Base-by-base conservation (phyloP, 2,113 vertebrate species). In the Chaetodon auriga region DNA sequence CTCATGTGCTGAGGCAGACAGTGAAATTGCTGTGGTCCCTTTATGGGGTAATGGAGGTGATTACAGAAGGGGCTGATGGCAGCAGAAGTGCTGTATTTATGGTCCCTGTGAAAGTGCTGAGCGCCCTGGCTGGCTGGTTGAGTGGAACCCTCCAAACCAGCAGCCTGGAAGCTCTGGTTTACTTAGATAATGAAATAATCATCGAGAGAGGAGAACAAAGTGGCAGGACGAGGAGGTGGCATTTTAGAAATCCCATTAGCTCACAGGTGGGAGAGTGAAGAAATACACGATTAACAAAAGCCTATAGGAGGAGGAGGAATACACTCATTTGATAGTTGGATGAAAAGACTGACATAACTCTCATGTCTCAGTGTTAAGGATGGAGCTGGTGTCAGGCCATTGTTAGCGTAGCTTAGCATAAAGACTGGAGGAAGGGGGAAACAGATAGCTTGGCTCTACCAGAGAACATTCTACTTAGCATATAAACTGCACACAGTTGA, bases 11-110 rank as follows among this genome's bases (percentile, higher is more conserved):
- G 89, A 89, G 81, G 71, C 89, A 87, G 86, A 85, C 82, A 73
- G 68, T 60, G 71, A 82, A 87, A 87, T 63, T 78, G 75, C 85
- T 82, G 88, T 82, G 82, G 78, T 75, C 72, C 81, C 54, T 85
- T 80, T 85, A 87, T 85, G 87, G 81, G 77, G 88, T 85, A 92
- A 92, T 88, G 85, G 81, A 81, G 80, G 90, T 73, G 91, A 92
- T 90, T 87, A 89, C 66, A 86, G 89, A 92, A 92, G 80, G 75
- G 87, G 89, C 93, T 93, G 92, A 94, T 81, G 85, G 82, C 78
- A 87, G 92, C 92, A 91, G 83, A 89, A 92, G 87, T 88, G 68
- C 70, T 78, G 89, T 84, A 85, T 92, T 91, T 90, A 94, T 84
- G 84, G 83, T 68, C 84, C 63, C 87, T 86, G 74, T 75, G 69